Base-by-base conservation (phyloP, 2,797 vertebrate species). In the Trichosurus vulpecula region DNA sequence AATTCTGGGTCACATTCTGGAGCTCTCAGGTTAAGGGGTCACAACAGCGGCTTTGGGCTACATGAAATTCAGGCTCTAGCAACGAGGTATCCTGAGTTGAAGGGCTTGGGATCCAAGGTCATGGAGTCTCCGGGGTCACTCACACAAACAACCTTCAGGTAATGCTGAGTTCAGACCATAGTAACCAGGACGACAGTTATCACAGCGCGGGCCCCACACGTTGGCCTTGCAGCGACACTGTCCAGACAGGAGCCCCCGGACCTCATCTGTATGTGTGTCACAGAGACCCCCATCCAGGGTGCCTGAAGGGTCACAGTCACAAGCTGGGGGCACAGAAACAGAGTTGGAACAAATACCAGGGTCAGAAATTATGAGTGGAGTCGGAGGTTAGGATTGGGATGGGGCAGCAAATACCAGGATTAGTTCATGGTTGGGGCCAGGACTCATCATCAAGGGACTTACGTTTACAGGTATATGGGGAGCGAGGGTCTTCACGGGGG, bases 181-280 rank as follows among this genome's bases (percentile, higher is more conserved):
- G 97, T 99, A 98, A 0, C 99, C 98, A 0, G 99, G 99, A 94
- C 93, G 99, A 98, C 99, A 99, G 98, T 98, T 98, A 96, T 99
- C 99, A 3, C 99, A 99, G 91, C 98, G 98, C 1, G 96, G 96
- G 19, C 99, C 99, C 0, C 98, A 99, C 92, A 99, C 99, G 0
- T 99, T 98, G 90, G 97, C 97, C 98, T 99, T 99, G 98, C 99
- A 99, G 97, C 98, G 99, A 97, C 99, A 99, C 98, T 99, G 99
- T 31, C 99, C 99, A 0, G 99, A 97, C 3, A 99, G 99, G 99
- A 99, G 99, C 51, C 99, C 98, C 96, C 98, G 96, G 0, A 98
- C 98, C 91, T 98, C 96, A 0, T 99, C 99, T 0, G 99, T 99
- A 98, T 99, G 98, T 22, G 99, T 97, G 11, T 99, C 99, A 4